Evolutionary conservation across 1,140 invertebrate species (phyloP).

Genomic region (Pachyrhynchus sulphureomaculatus): DNA sequence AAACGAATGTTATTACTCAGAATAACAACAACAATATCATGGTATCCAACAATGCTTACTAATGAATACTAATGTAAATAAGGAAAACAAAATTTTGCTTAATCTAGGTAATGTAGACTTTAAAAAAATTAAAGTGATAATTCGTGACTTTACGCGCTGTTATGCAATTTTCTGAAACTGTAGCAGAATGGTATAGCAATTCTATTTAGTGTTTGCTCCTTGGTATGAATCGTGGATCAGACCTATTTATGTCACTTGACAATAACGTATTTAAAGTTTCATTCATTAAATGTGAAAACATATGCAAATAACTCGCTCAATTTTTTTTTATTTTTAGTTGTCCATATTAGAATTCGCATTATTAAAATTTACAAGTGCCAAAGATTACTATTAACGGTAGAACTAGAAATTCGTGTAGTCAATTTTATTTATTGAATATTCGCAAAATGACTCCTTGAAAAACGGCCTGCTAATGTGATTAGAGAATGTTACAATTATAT

Average conservation of each 20-base stretch:
- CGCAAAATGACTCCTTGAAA: no score
- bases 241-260: constrained; percentile 5
- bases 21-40: no score
- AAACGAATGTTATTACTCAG: no score
- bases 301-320: not conserved
- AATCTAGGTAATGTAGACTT: no score
- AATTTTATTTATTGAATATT: not conserved
- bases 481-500: not conserved
- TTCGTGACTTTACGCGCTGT: no score
- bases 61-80: no score
- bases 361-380: constrained; percentile 8
- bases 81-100: no score
- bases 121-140: no score
- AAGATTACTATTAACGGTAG: constrained; percentile 10
- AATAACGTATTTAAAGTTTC: constrained; percentile 3
- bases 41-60: no score
- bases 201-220: no score
- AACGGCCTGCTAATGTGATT: not conserved
- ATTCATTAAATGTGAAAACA: not conserved
- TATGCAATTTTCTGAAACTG: no score
- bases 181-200: no score
- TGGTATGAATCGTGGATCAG: not conserved
- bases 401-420: constrained; percentile 8
- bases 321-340: not conserved
- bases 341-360: not conserved